Evolutionary conservation across 2,888 invertebrate species (phyloP).

Genomic region (Acronicta leporina): DNA sequence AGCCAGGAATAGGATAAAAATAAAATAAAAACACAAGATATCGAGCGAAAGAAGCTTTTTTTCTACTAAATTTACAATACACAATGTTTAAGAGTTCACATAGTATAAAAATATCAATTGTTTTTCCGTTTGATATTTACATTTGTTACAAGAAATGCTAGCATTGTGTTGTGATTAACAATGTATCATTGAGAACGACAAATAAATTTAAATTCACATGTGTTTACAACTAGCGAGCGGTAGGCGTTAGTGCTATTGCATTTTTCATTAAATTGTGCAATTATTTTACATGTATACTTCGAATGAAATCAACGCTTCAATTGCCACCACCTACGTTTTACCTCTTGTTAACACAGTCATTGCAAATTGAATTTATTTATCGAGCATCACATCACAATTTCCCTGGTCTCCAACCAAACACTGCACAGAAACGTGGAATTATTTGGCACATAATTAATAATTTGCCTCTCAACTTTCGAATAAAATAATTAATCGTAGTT

Average conservation of each 20-base stretch:
- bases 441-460: conserved; percentile 63
- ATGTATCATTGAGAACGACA: conserved; percentile 42
- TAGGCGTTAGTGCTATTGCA: conserved; percentile 2
- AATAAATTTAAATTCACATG: conserved; percentile 46
- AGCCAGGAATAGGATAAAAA: conserved; percentile 21
- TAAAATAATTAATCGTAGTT: conserved; percentile 63
- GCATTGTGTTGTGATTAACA: conserved; percentile 46
- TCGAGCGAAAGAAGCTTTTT: conserved; percentile 86
- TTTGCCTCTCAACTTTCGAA: conserved; percentile 78
- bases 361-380: conserved; percentile 23
- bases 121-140: conserved; percentile 73
- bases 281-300: conserved; percentile 11
- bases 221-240: conserved; percentile 16
- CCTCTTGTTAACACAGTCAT: background rate
- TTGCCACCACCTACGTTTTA: background rate
- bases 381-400: conserved; percentile 11
- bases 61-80: conserved; percentile 84
- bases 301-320: background rate
- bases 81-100: conserved; percentile 76
- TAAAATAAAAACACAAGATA: conserved; percentile 74
- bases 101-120: conserved; percentile 73
- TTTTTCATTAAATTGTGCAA: conserved; percentile 23
- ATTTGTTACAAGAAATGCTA: conserved; percentile 53
- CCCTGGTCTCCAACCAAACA: conserved; percentile 39
- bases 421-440: conserved; percentile 50